Evolutionary conservation across 2,888 invertebrate species (phyloP), one percentile per base, ranked within the genome.

Genomic region (Horisme vitalbata): DNA sequence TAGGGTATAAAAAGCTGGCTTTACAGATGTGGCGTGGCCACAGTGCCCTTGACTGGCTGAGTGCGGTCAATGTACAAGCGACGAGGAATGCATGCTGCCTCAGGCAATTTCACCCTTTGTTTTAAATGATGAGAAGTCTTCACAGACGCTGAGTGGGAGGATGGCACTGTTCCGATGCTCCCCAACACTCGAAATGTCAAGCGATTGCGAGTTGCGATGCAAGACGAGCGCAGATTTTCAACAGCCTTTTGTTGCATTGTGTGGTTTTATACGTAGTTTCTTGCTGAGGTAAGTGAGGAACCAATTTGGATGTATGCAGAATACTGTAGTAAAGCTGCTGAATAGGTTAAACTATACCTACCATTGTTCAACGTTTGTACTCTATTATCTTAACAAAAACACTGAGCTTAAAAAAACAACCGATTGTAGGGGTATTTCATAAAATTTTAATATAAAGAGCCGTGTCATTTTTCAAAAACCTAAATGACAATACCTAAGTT

Each of bases 21-120:
- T 66, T 65, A 68, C 64, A 70, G 65, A 65, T 61, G 63, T 60
- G 54, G 58, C 56, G 46, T 58, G 57, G 49, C 62, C 65, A 56
- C 65, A 68, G 59, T 55, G 57, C 57, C 55, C 68, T 77, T 66
- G 49, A 70, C 70, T 71, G 82, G 83, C 82, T 81, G 47, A 70
- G 68, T 71, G 81, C 83, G 83, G 84, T 84, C 83, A 84, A 77
- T 63, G 79, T 57, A 72, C 77, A 76, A 63, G 55, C 57, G 65
- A 71, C 71, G 69, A 54, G 67, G 75, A 75, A 69, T 71, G 68
- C 70, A 70, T 57, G 68, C 70, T 57, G 70, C 79, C 79, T 57
- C 72, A 62, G 74, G 79, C 80, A 75, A 79, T 83, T 82, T 80
- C 69, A 75, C 65, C 82, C 77, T 83, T 85, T 86, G 85, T 87